Conservation (phyloP, 1,140 invertebrate species). For the Lucilia sericata region DNA sequence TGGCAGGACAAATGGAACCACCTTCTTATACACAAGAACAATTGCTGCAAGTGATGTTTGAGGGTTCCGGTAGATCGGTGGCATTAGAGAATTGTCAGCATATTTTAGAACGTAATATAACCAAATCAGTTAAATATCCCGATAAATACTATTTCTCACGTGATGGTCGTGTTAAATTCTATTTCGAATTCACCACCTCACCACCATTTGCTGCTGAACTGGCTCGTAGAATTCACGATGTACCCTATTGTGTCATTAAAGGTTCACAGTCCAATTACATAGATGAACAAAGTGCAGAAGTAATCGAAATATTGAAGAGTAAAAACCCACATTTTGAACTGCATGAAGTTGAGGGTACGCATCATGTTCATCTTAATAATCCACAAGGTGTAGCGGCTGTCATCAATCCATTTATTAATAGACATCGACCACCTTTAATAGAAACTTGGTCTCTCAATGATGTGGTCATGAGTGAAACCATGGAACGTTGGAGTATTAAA, state of each 20-base stretch:
- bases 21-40: conserved; percentile 74
- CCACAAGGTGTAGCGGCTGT: conserved; percentile 71
- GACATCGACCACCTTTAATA: conserved; percentile 58
- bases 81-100: conserved; percentile 70
- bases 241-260: conserved; percentile 64
- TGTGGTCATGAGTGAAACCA: conserved; percentile 44
- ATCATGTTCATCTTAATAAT: conserved; percentile 81
- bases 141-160: conserved; percentile 74
- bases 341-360: conserved; percentile 74
- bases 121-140: conserved; percentile 70
- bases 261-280: conserved; percentile 59
- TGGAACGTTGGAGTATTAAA: conserved; percentile 42
- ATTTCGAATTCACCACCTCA: conserved; percentile 57
- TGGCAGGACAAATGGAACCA: conserved; percentile 67
- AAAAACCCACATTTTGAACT: conserved; percentile 73
- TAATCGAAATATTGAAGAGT: conserved; percentile 70
- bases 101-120: conserved; percentile 72
- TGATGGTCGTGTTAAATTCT: conserved; percentile 71
- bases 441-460: conserved; percentile 56
- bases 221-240: conserved; percentile 57
- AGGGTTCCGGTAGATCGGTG: conserved; percentile 70
- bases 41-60: conserved; percentile 70
- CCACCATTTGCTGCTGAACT: conserved; percentile 58
- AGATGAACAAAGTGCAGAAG: conserved; percentile 63
- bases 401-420: conserved; percentile 72